Base-by-base conservation (phyloP, 2,113 vertebrate genomes). In the Nansenia antarctica region DNA sequence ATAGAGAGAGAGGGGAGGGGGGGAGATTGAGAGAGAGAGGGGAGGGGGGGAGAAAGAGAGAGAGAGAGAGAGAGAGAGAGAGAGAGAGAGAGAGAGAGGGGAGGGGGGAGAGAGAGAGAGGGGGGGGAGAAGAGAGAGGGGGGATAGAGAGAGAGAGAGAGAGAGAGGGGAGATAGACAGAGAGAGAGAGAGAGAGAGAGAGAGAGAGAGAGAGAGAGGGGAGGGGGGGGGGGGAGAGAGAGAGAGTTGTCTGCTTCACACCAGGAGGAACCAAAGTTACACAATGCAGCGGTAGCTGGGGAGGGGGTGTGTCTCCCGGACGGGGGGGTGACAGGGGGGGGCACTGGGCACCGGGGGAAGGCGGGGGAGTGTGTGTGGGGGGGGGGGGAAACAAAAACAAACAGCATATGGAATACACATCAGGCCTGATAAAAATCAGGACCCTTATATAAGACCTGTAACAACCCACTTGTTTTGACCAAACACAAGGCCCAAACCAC, bases 361-460 rank as follows among this genome's bases (percentile, higher is more conserved):
- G 61, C 37, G 34, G 66, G 20, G 14, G 67, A 18, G 0, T 53
- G 34, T 1, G 24, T 6, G 30, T 42, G 53, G 12, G 70, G 45
- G 29, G 31, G 62, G 24, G 42, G 15, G 42, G 5, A 65, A 72
- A 64, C 35, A n/a, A 66, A 70, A 83, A 83, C 70, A 76, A 53
- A 57, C 75, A 76, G 73, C 83, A 86, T 90, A 84, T 87, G 87
- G 70, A 68, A 86, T 77, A 85, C 71, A 73, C 80, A 88, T 90
- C 74, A 81, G 42, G 37, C 12, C 71, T 67, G 87, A 90, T 91
- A 88, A 87, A 53, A 24, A 91, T 90, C 87, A 82, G 67, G 76
- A 57, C 8, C 54, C 24, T 91, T 90, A 90, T 70, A 62, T 85
- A 82, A 91, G 81, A 63, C 62, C 65, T 74, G 58, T 53, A 77